Percentiles rank a stretch among this genome's conserved stretches.
Conservation (phyloP, 2,888 invertebrate genomes). For the Monoplex corrugatus region DNA sequence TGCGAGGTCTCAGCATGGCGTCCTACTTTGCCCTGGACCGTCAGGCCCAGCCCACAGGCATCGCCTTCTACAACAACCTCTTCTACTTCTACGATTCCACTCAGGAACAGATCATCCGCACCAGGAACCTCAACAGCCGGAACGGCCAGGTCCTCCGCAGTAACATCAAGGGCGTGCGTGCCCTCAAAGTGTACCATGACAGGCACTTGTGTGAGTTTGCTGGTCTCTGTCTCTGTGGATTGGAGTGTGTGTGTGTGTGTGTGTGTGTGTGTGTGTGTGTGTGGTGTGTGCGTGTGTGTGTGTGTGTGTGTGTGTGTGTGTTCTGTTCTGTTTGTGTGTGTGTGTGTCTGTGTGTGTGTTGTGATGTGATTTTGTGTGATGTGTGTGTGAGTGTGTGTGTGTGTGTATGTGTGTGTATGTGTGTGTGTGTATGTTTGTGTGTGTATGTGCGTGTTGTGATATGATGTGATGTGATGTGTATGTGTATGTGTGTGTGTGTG, state of each 20-base stretch:
- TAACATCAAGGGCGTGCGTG: conserved; percentile 64
- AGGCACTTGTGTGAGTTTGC: conserved; percentile 78
- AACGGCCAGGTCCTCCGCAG: conserved; percentile 59
- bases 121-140: conserved; percentile 85
- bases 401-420: conserved; percentile 10
- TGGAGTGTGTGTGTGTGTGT: background rate
- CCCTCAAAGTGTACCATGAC: conserved; percentile 68
- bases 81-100: conserved; percentile 93
- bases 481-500: conserved; percentile 32
- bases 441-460: conserved; percentile 7
- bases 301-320: conserved; percentile 27
- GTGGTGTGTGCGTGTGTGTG: background rate
- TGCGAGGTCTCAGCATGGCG: conserved; percentile 37
- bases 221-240: background rate
- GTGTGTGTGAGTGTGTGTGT: conserved; percentile 32
- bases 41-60: conserved; percentile 63
- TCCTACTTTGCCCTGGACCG: conserved; percentile 37
- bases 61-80: conserved; percentile 87
- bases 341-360: conserved; percentile 32
- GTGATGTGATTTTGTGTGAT: no score
- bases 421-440: background rate
- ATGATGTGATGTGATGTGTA: no score
- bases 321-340: conserved; percentile 24
- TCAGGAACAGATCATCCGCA: conserved; percentile 93
- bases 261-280: background rate